phyloP scores from a whole-genome alignment of 2,888 invertebrate genomes.

The Chymomyza fuscimana region DNA sequence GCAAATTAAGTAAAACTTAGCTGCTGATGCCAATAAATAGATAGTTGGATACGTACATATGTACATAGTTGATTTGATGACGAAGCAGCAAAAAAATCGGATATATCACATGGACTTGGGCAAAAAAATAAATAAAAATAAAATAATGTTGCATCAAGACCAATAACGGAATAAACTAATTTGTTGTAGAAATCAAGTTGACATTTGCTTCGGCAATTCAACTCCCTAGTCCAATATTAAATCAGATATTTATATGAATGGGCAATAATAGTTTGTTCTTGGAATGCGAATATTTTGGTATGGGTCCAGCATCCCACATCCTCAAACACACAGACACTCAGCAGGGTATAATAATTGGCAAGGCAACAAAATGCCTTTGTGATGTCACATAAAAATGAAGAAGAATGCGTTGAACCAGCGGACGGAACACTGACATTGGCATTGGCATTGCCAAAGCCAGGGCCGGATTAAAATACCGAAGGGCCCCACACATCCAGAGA shows the following conservation, averaged over 20 bases:
- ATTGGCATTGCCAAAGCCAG: constrained; percentile 11
- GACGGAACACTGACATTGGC: background rate
- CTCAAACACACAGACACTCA: constrained; percentile 12
- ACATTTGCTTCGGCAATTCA: constrained; percentile 39
- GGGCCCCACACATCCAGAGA: constrained; percentile 9
- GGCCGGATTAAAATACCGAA: background rate
- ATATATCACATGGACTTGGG: constrained; percentile 38
- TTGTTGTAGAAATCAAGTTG: constrained; percentile 61
- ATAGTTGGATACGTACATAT: background rate
- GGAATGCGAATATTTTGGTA: background rate
- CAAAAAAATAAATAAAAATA: constrained; percentile 10
- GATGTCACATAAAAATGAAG: constrained; percentile 46
- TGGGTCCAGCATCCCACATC: background rate
- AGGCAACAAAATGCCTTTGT: constrained; percentile 51
- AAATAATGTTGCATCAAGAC: constrained; percentile 41
- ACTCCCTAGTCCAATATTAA: constrained; percentile 55
- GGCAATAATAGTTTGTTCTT: constrained; percentile 42
- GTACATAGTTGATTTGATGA: background rate
- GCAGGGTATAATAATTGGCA: constrained; percentile 61
- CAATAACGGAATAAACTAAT: constrained; percentile 61
- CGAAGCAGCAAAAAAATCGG: background rate
- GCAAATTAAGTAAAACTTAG: background rate
- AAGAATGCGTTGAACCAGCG: constrained; percentile 33
- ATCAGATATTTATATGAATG: constrained; percentile 51
- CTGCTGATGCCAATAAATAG: background rate